Conservation (phyloP, 2,888 invertebrate genomes). For the Folsomia candida region DNA sequence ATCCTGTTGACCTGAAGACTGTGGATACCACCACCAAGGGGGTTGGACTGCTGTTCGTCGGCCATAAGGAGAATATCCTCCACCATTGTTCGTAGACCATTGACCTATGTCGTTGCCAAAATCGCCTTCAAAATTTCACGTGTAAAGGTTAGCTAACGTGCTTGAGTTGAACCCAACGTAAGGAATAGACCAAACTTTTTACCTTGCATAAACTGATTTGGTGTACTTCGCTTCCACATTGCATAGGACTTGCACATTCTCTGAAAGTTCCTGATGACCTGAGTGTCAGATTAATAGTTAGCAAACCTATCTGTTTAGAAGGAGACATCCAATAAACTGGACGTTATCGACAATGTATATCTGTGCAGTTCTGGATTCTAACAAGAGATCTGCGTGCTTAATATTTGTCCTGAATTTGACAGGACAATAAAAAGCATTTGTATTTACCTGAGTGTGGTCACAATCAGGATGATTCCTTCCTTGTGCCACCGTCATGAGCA, state of each 20-base stretch:
- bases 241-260: not conserved
- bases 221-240: not conserved
- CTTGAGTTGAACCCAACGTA: not conserved
- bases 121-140: not conserved
- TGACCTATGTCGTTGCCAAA: slow-evolving; percentile 5
- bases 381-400: too few species aligned
- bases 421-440: too few species aligned
- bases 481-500: not conserved
- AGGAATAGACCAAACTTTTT: not conserved
- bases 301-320: too few species aligned
- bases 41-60: not conserved
- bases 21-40: not conserved
- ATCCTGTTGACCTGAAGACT: not conserved
- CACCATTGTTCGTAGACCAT: not conserved
- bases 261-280: not conserved
- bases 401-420: too few species aligned
- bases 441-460: not conserved
- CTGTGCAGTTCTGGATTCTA: too few species aligned
- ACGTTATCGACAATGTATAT: too few species aligned
- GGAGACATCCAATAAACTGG: too few species aligned
- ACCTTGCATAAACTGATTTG: not conserved
- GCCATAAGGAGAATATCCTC: not conserved
- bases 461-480: not conserved
- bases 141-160: not conserved
- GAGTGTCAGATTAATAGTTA: too few species aligned